Conservation (phyloP, 2,113 vertebrate genomes). For the Alouatta palliata region DNA sequence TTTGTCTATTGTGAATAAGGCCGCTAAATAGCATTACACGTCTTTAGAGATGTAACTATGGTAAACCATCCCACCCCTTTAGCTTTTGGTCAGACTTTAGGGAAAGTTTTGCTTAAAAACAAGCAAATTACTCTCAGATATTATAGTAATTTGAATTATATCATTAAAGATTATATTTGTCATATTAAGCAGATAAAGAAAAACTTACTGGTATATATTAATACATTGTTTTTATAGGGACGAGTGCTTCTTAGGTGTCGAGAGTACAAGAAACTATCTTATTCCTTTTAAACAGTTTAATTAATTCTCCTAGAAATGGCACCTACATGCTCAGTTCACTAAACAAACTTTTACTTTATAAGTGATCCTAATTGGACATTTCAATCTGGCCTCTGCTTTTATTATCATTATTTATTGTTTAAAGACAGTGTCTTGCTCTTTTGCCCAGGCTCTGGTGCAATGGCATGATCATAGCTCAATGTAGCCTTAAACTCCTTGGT, state of each 20-base stretch:
- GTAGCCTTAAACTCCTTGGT: neutral
- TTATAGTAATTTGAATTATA: constrained; percentile 31
- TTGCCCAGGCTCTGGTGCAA: neutral
- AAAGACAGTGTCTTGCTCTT: neutral
- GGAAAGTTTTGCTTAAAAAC: constrained; percentile 26
- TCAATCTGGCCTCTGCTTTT: neutral
- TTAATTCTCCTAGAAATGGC: neutral
- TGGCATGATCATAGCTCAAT: neutral
- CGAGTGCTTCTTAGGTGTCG: neutral
- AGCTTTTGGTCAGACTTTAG: neutral
- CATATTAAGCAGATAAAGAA: neutral
- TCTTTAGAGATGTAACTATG: neutral
- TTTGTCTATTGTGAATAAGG: neutral
- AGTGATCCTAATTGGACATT: constrained; percentile 18
- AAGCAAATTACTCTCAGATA: neutral
- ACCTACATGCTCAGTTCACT: constrained; percentile 21
- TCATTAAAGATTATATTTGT: neutral
- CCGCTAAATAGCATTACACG: neutral
- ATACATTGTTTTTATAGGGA: neutral
- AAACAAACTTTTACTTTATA: constrained; percentile 45
- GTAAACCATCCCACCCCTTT: neutral
- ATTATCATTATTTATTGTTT: neutral
- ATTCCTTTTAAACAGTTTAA: constrained; percentile 8
- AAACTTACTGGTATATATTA: neutral
- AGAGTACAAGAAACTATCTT: neutral